A percentile compares a stretch with the other conserved stretches of the same genome.
Evolutionary conservation across 2,113 vertebrate species (phyloP).

Genomic region (Vidua chalybeata): DNA sequence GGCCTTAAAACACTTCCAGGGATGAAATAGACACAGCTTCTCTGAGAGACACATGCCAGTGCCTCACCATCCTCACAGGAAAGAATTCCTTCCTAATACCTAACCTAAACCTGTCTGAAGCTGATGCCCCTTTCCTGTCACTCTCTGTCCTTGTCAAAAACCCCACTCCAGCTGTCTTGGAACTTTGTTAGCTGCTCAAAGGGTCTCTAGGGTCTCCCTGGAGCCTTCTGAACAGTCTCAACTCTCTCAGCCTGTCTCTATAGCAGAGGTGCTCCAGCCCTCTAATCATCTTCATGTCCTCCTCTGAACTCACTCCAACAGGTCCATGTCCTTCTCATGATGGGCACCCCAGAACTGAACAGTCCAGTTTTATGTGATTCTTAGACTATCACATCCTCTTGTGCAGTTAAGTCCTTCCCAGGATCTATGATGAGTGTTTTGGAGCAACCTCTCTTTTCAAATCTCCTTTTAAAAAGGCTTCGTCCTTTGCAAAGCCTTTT

Average conservation of each 20-base stretch:
- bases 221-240: neutral
- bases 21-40: neutral
- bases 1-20: neutral
- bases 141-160: neutral
- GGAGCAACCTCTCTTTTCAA: neutral
- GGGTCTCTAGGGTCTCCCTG: neutral
- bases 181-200: neutral
- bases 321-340: rapidly evolving
- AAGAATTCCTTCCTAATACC: neutral
- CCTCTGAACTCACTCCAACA: neutral
- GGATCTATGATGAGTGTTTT: neutral
- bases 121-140: neutral
- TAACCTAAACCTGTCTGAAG: neutral
- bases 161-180: no score
- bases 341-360: neutral
- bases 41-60: neutral
- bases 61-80: neutral
- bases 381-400: neutral
- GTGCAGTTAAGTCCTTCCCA: neutral
- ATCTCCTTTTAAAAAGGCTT: neutral
- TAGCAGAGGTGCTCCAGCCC: neutral
- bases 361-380: neutral
- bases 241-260: neutral
- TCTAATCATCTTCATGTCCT: neutral
- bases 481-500: neutral